These are phyloP conservation scores for Campylomormyrus tamandua DNA, from an alignment of 2,113 vertebrate genomes.

Conservation along the genomic window DNA sequence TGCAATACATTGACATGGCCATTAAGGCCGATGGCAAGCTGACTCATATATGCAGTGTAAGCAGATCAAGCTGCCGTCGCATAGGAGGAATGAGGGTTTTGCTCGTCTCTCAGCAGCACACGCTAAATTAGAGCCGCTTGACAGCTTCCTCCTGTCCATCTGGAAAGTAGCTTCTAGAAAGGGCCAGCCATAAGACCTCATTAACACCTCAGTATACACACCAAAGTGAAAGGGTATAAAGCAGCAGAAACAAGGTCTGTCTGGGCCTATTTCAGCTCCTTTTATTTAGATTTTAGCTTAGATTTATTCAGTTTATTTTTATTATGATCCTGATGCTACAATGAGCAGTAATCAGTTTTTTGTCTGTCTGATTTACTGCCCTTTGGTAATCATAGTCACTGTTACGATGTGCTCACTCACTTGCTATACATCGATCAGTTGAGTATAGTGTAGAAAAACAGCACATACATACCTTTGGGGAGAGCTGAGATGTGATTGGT, in stretches of 20 bases:
- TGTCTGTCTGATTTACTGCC: neutral
- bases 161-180: neutral
- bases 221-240: neutral
- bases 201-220: neutral
- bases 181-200: neutral
- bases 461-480: neutral
- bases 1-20: neutral
- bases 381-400: neutral
- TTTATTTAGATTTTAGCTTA: neutral
- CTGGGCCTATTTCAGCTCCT: neutral
- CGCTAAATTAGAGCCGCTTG: neutral
- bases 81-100: neutral
- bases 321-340: neutral
- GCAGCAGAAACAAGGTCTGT: neutral
- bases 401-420: neutral
- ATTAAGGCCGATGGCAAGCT: neutral
- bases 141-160: constrained; percentile 13
- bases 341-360: neutral
- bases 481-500: constrained; percentile 40
- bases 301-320: neutral
- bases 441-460: neutral
- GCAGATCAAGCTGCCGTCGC: neutral
- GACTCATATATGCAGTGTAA: neutral
- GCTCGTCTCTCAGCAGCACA: neutral
- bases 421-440: neutral